A percentile compares a stretch with the other conserved stretches of the same genome.
Conservation (phyloP, 2,113 vertebrate species). For the Mirounga angustirostris region DNA sequence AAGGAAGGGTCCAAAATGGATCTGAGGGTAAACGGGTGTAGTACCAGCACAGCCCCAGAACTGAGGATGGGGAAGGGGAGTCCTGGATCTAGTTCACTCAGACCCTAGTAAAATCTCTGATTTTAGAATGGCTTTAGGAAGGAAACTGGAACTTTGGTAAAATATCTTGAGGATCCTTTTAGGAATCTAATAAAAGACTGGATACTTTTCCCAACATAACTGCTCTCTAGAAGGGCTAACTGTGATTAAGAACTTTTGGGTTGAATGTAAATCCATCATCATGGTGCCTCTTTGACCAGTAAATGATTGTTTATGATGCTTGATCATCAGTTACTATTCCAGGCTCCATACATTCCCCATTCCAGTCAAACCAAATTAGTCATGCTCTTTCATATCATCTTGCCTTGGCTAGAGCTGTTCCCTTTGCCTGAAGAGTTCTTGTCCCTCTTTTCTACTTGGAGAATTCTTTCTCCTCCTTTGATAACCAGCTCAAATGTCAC, state of each 20-base stretch:
- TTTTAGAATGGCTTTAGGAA: background rate
- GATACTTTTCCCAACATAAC: background rate
- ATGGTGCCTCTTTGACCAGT: background rate
- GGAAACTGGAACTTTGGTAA: background rate
- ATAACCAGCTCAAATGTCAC: background rate
- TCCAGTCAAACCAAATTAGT: background rate
- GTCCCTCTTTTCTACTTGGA: background rate
- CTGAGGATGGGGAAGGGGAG: background rate
- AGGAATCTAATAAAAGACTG: background rate
- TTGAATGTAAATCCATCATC: background rate
- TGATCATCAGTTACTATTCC: background rate
- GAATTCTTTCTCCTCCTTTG: background rate
- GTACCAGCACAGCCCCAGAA: background rate
- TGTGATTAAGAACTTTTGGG: background rate
- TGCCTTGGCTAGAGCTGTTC: background rate
- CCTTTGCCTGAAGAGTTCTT: background rate
- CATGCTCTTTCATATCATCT: background rate
- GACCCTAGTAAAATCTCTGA: background rate
- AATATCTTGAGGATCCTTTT: slow-evolving; percentile 3
- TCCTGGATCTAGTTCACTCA: background rate
- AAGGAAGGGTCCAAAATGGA: background rate
- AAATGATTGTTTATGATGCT: background rate
- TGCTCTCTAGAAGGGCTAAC: background rate
- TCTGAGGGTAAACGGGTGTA: background rate
- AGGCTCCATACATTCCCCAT: background rate